Base-by-base conservation (phyloP, 2,888 invertebrate species). In the Drosophila mimica region DNA sequence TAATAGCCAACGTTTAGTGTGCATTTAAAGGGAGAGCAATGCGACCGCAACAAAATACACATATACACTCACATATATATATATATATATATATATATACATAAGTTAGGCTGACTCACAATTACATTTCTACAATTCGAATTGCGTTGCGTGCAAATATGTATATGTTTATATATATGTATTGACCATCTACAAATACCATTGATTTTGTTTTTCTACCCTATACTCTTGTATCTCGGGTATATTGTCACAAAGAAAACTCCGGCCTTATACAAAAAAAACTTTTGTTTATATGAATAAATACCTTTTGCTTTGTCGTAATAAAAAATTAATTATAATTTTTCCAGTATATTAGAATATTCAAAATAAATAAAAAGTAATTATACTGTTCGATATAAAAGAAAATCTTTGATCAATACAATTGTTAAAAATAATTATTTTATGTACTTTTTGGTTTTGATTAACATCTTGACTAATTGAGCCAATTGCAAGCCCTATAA, bases 21-120 rank as follows among this genome's bases (percentile, higher is more conserved):
- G 9, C 30, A 40, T 15, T 36, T 17, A 49, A 54, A 68, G 54
- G 36, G 48, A 60, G 49, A 65, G 51, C 51, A 52, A 58, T 38
- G 28, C 40, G 25, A 34, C 36, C 33, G 5, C 8, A 30, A 40
- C 7, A 30, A 46, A 25, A 63, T 6, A 43, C 28, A 46, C 57
- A 33, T 20, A 43, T 11, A n/a, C 20, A 43, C 11, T n/a, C 38
- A 2, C 46, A 38, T 13, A 49, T 34, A 6, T n/a, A 49, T 20
- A 1, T 20, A 49, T 17, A 30, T 13, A 36, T 17, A 3, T 25
- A 20, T 20, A n/a, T 43, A 15, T 36, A 51, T 15, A n/a, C 9
- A 28, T 28, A 46, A 28, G 20, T 40, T 30, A 8, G 31, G 56
- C 40, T 68, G 54, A 68, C 34, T 70, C 38, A 66, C 25, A 75